Evolutionary conservation across 2,888 invertebrate genomes (phyloP).

Genomic region (Heliconius hortense): DNA sequence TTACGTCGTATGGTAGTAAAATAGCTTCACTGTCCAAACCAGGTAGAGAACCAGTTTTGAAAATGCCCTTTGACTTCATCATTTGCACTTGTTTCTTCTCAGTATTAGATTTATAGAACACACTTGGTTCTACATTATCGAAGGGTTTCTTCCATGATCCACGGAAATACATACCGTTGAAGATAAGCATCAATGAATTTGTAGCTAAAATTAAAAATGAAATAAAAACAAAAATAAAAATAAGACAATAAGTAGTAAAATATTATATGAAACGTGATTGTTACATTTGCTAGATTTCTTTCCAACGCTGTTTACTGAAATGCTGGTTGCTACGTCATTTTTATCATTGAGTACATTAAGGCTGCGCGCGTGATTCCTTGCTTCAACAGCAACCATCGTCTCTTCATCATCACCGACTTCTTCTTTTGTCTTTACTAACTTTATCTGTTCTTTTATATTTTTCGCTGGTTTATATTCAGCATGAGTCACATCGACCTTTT

Average conservation of each 20-base stretch:
- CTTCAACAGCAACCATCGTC: constrained; percentile 84
- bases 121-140: constrained; percentile 75
- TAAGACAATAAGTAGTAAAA: not conserved
- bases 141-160: constrained; percentile 89
- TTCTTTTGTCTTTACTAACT: constrained; percentile 77
- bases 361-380: constrained; percentile 75
- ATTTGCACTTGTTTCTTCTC: constrained; percentile 84
- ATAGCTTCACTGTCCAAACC: constrained; percentile 86
- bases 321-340: constrained; percentile 81
- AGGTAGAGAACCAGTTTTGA: constrained; percentile 83
- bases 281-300: constrained; percentile 72
- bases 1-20: constrained; percentile 88
- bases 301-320: constrained; percentile 84
- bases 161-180: constrained; percentile 90
- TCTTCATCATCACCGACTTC: constrained; percentile 77
- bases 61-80: constrained; percentile 85
- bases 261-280: not conserved
- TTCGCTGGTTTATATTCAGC: constrained; percentile 71
- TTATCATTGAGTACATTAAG: constrained; percentile 64
- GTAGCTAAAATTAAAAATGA: constrained; percentile 54
- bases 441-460: constrained; percentile 80
- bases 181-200: constrained; percentile 85
- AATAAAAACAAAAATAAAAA: not conserved
- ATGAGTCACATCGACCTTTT: constrained; percentile 65
- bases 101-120: constrained; percentile 84